These are phyloP conservation scores for Pegoplata infirma DNA, from an alignment of 2,888 invertebrate genomes.

Conservation along the genomic window DNA sequence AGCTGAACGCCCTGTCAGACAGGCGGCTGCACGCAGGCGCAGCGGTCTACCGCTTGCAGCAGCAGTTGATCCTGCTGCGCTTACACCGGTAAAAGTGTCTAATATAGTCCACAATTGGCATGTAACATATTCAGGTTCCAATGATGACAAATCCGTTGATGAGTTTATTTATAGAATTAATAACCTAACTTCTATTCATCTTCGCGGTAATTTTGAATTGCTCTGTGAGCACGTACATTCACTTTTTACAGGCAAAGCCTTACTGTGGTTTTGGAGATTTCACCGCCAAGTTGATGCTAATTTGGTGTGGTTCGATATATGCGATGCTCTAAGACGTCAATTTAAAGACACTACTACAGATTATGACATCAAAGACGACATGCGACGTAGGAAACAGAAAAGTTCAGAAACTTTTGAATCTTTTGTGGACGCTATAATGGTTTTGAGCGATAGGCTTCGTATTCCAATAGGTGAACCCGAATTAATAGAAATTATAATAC, in stretches of 20 bases:
- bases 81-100: neutral
- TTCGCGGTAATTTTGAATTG: slow-evolving; percentile 25
- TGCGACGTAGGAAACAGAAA: slow-evolving; percentile 4
- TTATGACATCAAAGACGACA: slow-evolving; percentile 17
- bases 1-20: neutral
- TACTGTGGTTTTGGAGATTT: slow-evolving; percentile 43
- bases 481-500: neutral
- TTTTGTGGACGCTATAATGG: neutral
- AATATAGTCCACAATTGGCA: slow-evolving; percentile 29
- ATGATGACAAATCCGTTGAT: slow-evolving; percentile 22
- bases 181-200: slow-evolving; percentile 16
- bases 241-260: slow-evolving; percentile 32
- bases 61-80: neutral
- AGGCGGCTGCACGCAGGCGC: neutral
- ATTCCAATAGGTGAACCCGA: neutral
- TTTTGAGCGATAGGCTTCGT: neutral
- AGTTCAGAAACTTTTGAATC: neutral
- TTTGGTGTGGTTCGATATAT: neutral
- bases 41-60: neutral
- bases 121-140: slow-evolving; percentile 7
- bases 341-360: slow-evolving; percentile 23
- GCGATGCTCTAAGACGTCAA: slow-evolving; percentile 7
- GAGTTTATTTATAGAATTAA: slow-evolving; percentile 44
- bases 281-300: slow-evolving; percentile 13
- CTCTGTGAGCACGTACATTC: slow-evolving; percentile 12